phyloP scores from a whole-genome alignment of 1,140 invertebrate species.

The Pseudomyrmex dendroicus region DNA sequence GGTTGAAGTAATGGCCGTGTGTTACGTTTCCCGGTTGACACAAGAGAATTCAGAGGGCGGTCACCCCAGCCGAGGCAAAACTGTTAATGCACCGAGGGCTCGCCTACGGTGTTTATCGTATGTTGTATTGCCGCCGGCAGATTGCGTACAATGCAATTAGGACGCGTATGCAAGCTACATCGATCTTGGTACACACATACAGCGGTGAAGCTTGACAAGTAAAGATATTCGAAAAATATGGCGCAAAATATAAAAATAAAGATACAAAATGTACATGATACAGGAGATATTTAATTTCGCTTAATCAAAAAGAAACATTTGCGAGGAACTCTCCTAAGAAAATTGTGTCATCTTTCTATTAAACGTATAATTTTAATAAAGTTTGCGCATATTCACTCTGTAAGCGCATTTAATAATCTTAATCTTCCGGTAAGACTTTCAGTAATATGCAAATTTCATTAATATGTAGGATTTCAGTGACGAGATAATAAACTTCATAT shows the following conservation, averaged over 20 bases:
- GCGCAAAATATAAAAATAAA: background rate
- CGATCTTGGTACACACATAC: background rate
- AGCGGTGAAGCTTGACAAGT: background rate
- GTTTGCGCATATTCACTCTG: background rate
- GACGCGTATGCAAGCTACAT: slow-evolving; percentile 22
- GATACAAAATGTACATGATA: background rate
- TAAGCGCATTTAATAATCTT: slow-evolving; percentile 40
- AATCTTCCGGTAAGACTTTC: slow-evolving; percentile 9
- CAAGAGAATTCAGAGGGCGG: slow-evolving; percentile 12
- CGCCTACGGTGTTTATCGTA: slow-evolving; percentile 39
- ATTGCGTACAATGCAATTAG: slow-evolving; percentile 52
- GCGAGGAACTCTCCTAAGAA: background rate
- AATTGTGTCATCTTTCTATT: background rate
- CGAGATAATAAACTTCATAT: slow-evolving; percentile 22
- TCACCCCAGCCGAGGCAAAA: slow-evolving; percentile 18
- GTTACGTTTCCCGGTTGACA: slow-evolving; percentile 27
- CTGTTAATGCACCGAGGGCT: slow-evolving; percentile 49
- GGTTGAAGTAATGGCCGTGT: slow-evolving; percentile 26
- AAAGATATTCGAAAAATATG: background rate
- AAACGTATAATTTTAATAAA: slow-evolving; percentile 25
- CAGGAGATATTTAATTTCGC: background rate
- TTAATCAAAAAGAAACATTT: background rate
- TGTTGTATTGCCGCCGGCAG: slow-evolving; percentile 48
- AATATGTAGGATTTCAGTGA: slow-evolving; percentile 1
- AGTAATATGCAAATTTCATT: slow-evolving; percentile 33